phyloP scores from a whole-genome alignment of 2,113 vertebrate species.

The Rhadina sibilatrix region DNA sequence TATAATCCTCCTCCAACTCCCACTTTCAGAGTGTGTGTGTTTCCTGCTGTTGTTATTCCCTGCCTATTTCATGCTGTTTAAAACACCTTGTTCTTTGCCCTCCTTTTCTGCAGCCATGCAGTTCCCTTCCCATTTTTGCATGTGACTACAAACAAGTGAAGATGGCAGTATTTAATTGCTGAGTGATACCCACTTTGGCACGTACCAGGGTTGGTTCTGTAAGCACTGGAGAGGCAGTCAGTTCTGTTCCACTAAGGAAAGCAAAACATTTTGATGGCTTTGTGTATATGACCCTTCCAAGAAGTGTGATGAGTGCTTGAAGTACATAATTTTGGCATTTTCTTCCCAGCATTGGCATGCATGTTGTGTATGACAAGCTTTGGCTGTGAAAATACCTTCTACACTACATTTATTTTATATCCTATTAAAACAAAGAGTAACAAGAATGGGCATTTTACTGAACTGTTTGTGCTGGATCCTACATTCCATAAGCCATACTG shows the following conservation, averaged over 20 bases:
- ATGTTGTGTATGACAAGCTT: not conserved
- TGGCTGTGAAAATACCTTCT: not conserved
- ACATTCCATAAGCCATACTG: not conserved
- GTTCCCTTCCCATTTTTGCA: not conserved
- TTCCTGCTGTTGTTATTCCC: not conserved
- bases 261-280: not conserved
- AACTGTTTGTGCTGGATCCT: not conserved
- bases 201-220: not conserved
- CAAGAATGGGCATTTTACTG: rapidly evolving
- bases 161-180: not conserved
- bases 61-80: not conserved
- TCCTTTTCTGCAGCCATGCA: not conserved
- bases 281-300: not conserved
- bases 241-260: not conserved
- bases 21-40: not conserved
- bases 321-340: not conserved
- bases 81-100: not conserved
- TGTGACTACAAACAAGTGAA: not conserved
- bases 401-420: conserved; percentile 16
- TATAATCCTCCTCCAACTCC: not conserved
- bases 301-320: not conserved
- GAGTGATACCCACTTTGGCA: not conserved
- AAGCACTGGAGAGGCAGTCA: not conserved
- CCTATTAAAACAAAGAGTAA: not conserved
- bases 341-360: not conserved